Base-by-base conservation (phyloP, 2,113 vertebrate species). In the Colaptes auratus region DNA sequence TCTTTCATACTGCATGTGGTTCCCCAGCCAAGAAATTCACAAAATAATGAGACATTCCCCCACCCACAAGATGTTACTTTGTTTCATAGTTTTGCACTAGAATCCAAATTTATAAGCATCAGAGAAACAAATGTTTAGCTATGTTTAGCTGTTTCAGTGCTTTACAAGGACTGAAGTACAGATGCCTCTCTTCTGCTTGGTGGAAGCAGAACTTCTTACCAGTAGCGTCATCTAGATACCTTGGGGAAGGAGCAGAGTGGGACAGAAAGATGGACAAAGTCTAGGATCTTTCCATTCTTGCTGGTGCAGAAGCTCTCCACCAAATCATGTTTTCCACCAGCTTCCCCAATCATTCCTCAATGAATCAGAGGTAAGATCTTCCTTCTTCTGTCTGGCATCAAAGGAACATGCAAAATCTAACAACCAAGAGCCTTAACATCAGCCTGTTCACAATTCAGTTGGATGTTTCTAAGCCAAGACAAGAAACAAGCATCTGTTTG, bases 371-470 rank as follows among this genome's bases (percentile, higher is more conserved):
- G 48, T 64, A 52, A 53, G 74, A 53, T 48, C 81, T 59, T 70
- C 66, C 75, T 77, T 48, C 24, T 71, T 76, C 39, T 44, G 44
- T 44, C 65, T 95, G 61, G 21, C 56, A 81, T 89, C 77, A 92
- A 93, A 94, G 77, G 36, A 88, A 89, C n/a, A 53, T n/a, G 44
- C 36, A 92, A 82, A 78, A 87, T 66, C 70, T 70, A 96, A 82
- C 70, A 81, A 77, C 35, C 60, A 83, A 56, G 48, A 90, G 92
- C 86, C 61, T 64, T 61, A 78, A 61, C n/a, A 85, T 82, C 82
- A 94, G 42, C 42, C 88, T 70, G 35, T 53, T 78, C 79, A 82
- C 67, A 88, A 76, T 71, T 89, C 82, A 73, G 46, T 12, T 90
- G 67, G 64, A 63, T 73, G 52, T 80, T 88, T 88, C 82, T 61